Percentiles rank a stretch among this genome's conserved stretches.
These are phyloP conservation scores for Nothobranchius kuhntae DNA, from an alignment of 2,113 vertebrate genomes.

Conservation along the genomic window DNA sequence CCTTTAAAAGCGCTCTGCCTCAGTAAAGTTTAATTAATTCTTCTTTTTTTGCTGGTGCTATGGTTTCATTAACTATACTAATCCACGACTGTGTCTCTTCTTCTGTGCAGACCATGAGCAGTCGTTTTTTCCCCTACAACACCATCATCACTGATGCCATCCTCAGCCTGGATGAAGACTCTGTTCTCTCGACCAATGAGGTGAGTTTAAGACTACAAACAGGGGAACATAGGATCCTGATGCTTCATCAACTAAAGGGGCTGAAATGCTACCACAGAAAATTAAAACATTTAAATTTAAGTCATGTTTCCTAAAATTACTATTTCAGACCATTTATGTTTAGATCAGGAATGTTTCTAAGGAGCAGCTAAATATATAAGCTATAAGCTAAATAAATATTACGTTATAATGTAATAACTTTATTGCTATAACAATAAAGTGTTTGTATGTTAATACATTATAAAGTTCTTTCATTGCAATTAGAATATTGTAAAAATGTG, in stretches of 20 bases:
- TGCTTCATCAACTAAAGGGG: conserved; percentile 33
- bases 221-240: conserved; percentile 24
- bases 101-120: conserved; percentile 77
- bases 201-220: conserved; percentile 56
- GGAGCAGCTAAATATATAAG: too few species aligned
- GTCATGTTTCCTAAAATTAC: too few species aligned
- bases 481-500: too few species aligned
- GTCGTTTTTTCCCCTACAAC: conserved; percentile 79
- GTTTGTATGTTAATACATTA: too few species aligned
- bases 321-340: too few species aligned
- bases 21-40: background rate
- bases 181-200: conserved; percentile 84
- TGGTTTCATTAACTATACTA: background rate
- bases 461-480: too few species aligned
- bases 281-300: background rate
- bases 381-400: too few species aligned
- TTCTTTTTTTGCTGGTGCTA: background rate
- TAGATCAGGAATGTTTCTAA: too few species aligned
- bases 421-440: too few species aligned
- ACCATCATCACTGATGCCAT: conserved; percentile 78
- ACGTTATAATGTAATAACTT: too few species aligned
- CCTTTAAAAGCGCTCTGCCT: conserved; percentile 1
- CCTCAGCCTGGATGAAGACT: conserved; percentile 84
- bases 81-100: background rate
- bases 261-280: background rate